Evolutionary conservation across 2,113 vertebrate species (phyloP).

Genomic region (rat (Rattus norvegicus)): GRCr8 NC_086019.1:235406001-235406500

Average conservation of each 20-base stretch:
- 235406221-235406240: background rate
- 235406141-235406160: background rate
- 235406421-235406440: constrained; percentile 64
- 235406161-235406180: background rate
- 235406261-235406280: background rate
- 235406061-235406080: background rate
- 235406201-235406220: background rate
- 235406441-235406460: constrained; percentile 63
- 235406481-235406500: constrained; percentile 60
- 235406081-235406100: constrained; percentile 23
- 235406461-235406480: constrained; percentile 61
- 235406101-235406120: background rate
- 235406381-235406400: background rate
- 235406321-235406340: constrained; percentile 5
- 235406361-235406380: background rate
- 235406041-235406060: background rate
- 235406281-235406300: background rate
- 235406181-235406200: background rate
- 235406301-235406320: background rate
- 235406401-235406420: background rate
- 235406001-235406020: background rate
- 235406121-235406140: background rate
- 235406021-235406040: background rate
- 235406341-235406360: background rate
- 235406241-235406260: background rate